Conservation (phyloP, 2,888 invertebrate genomes). For the Drepana falcataria region DNA sequence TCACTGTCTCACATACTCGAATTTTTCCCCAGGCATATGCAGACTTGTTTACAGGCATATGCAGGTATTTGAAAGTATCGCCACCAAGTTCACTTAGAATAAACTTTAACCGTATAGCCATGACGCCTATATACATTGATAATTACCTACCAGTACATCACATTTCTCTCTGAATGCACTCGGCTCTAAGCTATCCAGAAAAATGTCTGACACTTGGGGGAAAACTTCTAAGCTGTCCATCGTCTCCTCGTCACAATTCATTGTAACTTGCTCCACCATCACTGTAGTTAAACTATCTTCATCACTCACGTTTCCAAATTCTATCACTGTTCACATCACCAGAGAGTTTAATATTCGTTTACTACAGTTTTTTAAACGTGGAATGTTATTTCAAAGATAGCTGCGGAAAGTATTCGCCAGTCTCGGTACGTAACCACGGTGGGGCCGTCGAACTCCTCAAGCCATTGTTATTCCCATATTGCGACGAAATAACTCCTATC, state of each 20-base stretch:
- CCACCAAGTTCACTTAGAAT: too few species aligned
- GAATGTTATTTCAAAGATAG: constrained; percentile 49
- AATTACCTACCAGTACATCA: constrained; percentile 42
- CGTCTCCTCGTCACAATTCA: constrained; percentile 58
- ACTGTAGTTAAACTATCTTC: constrained; percentile 11
- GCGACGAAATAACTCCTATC: constrained; percentile 53
- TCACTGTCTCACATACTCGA: too few species aligned
- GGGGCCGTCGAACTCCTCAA: constrained; percentile 65
- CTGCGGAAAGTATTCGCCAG: constrained; percentile 37
- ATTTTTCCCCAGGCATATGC: too few species aligned
- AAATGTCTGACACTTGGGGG: constrained; percentile 43
- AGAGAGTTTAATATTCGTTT: constrained; percentile 12
- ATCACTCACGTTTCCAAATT: constrained; percentile 4
- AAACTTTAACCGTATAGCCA: too few species aligned
- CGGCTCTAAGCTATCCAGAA: constrained; percentile 67
- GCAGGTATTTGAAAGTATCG: too few species aligned
- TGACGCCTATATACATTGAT: too few species aligned
- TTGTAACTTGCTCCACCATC: constrained; percentile 60
- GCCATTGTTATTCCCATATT: constrained; percentile 69
- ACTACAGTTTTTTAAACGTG: constrained; percentile 31
- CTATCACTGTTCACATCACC: constrained; percentile 19
- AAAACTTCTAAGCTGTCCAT: constrained; percentile 66
- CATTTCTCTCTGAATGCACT: constrained; percentile 46
- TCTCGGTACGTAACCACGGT: constrained; percentile 53
- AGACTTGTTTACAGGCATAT: too few species aligned